Percentiles rank a stretch among this genome's conserved stretches.
These are phyloP conservation scores for Ecliptopera silaceata DNA, from an alignment of 2,888 invertebrate genomes.

Conservation along the genomic window DNA sequence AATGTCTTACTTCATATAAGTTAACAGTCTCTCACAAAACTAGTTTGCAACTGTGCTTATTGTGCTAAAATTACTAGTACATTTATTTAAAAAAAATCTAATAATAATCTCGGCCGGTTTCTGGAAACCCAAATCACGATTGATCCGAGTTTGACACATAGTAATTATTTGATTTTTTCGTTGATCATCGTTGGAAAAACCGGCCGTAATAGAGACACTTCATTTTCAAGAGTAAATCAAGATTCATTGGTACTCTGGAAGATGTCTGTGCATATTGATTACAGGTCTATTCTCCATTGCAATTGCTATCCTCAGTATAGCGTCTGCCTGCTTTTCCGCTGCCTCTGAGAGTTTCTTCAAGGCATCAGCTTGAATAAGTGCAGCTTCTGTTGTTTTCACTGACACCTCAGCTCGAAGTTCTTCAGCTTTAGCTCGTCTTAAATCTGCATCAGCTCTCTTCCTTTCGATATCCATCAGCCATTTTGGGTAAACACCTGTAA, in stretches of 20 bases:
- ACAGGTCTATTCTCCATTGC: slow-evolving; percentile 50
- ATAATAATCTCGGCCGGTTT: too few relatives aligned
- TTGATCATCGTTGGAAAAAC: too few relatives aligned
- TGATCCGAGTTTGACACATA: too few relatives aligned
- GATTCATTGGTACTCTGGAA: slow-evolving; percentile 15
- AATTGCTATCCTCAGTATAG: slow-evolving; percentile 57
- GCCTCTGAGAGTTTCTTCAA: slow-evolving; percentile 60
- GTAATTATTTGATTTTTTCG: too few relatives aligned
- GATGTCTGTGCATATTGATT: slow-evolving; percentile 14
- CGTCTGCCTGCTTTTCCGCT: slow-evolving; percentile 57
- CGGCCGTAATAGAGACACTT: too few relatives aligned
- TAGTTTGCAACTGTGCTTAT: too few relatives aligned
- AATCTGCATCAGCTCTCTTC: slow-evolving; percentile 63
- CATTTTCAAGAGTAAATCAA: too few relatives aligned
- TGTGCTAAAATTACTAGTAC: too few relatives aligned
- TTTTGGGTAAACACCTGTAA: slow-evolving; percentile 60
- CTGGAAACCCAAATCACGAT: too few relatives aligned
- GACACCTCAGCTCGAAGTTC: slow-evolving; percentile 51
- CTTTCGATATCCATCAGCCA: slow-evolving; percentile 68
- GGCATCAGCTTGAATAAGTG: slow-evolving; percentile 59
- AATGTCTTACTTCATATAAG: too few relatives aligned
- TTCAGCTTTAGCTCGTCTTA: slow-evolving; percentile 60
- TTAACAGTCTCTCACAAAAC: too few relatives aligned
- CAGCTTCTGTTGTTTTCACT: slow-evolving; percentile 56
- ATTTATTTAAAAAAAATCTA: too few relatives aligned